Evolutionary conservation across 1,140 invertebrate species (phyloP), one percentile per base, ranked within the genome.

Genomic region (Heliothis virescens): DNA sequence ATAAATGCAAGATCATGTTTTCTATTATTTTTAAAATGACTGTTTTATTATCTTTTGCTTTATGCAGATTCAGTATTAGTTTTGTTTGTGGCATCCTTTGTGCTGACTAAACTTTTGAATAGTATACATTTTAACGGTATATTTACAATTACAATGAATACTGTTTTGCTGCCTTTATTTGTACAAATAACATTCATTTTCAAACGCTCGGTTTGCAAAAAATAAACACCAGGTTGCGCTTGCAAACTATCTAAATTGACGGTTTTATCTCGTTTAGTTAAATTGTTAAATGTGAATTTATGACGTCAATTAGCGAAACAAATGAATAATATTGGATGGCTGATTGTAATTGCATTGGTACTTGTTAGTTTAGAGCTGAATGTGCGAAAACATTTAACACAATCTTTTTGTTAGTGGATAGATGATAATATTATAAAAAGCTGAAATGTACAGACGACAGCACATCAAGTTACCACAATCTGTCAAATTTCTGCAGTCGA

Each of bases 261-360:
- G 62, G 34, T 65, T 65, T 47, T 47, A 65, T 65, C 62, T 65
- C 5, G 34, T 18, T 65, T 65, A 65, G 62, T 65, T 47, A n/a
- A 41, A 48, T 47, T 65, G 15, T 7, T 47, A 65, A 34, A n/a
- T 0, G 62, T 0, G 62, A 63, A 65, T 65, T 65, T 65, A 65
- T 65, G 62, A 65, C 10, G n/a, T 47, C 62, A 47, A 65, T 65
- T 65, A 65, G 34, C 47, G 4, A 15, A 63, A 47, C 16, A 47
- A 47, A 29, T 29, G 21, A 29, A 29, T 60, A 13, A 53, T 53
- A 59, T 59, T 59, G 18, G 18, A 12, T 12, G 55, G 10, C 21
- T 26, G 55, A 59, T 59, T n/a, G n/a, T n/a, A n/a, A n/a, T n/a
- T n/a, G n/a, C n/a, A n/a, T n/a, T n/a, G n/a, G n/a, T n/a, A n/a